Conservation (phyloP, 92 coral and sea anemone genomes). For the Porites rus region DNA sequence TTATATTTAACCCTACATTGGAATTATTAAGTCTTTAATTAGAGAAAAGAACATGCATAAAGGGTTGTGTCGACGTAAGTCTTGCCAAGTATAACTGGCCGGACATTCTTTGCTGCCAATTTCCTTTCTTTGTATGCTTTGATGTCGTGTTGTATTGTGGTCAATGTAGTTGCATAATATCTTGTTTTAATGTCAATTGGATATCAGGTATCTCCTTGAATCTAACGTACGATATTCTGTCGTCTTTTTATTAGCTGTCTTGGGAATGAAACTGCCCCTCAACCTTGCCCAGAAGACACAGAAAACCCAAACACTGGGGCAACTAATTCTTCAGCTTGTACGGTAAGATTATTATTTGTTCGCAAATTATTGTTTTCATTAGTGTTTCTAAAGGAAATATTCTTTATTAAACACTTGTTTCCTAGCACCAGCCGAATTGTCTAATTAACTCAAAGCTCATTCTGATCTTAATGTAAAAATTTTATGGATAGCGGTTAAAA, state of each 20-base stretch:
- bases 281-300: conserved; percentile 83
- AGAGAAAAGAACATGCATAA: background rate
- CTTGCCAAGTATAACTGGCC: background rate
- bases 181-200: conserved; percentile 34
- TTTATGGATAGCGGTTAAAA: background rate
- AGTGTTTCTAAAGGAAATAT: background rate
- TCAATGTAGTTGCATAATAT: conserved; percentile 19
- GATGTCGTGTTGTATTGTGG: conserved; percentile 16
- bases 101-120: background rate
- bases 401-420: background rate
- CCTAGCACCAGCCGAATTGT: background rate
- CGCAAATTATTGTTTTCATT: background rate
- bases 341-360: conserved; percentile 66
- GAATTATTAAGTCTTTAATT: background rate
- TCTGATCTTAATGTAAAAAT: background rate
- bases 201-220: conserved; percentile 10
- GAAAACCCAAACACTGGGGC: conserved; percentile 77
- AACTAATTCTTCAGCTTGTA: conserved; percentile 62
- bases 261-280: conserved; percentile 82
- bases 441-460: background rate
- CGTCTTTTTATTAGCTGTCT: conserved; percentile 69
- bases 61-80: background rate
- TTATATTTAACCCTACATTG: background rate
- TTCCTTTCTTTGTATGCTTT: background rate
- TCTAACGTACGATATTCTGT: conserved; percentile 1